Conservation (phyloP, 64 coral and sea anemone species). For the Astreopora myriophthalma region DNA sequence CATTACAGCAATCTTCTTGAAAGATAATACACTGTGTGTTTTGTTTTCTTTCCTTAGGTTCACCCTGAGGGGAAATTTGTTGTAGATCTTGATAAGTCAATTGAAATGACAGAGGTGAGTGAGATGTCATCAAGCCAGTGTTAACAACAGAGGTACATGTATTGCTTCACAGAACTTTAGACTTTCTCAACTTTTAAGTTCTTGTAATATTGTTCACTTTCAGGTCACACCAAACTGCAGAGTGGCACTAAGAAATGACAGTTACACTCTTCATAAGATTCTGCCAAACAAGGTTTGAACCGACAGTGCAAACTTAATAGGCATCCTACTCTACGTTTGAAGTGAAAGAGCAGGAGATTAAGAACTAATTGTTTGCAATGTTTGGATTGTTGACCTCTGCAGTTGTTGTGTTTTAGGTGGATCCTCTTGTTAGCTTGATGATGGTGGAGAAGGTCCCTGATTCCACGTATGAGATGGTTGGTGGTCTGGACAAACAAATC, state of each 20-base stretch:
- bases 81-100: slow-evolving; percentile 97
- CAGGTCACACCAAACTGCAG: slow-evolving; percentile 95
- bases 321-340: not conserved
- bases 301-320: not conserved
- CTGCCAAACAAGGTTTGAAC: slow-evolving; percentile 91
- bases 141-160: not conserved
- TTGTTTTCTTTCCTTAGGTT: slow-evolving; percentile 55
- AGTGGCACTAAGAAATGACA: slow-evolving; percentile 98
- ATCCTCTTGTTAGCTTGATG: slow-evolving; percentile 99
- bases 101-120: slow-evolving; percentile 94
- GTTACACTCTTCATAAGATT: slow-evolving; percentile 98
- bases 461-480: slow-evolving; percentile 99
- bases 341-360: not conserved
- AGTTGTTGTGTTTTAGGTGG: slow-evolving; percentile 69
- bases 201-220: not conserved
- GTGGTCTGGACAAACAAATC: slow-evolving; percentile 98
- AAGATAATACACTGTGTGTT: too few relatives aligned
- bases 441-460: slow-evolving; percentile 99
- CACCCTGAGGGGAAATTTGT: slow-evolving; percentile 99
- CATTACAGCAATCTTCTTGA: not conserved
- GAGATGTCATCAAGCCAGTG: not conserved
- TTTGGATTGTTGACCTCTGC: not conserved
- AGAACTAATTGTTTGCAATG: too few relatives aligned
- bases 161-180: not conserved
- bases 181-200: not conserved